Evolutionary conservation across 2,113 vertebrate species (phyloP), one percentile per base, ranked within the genome.

Genomic region (Ceyx margarethae): DNA sequence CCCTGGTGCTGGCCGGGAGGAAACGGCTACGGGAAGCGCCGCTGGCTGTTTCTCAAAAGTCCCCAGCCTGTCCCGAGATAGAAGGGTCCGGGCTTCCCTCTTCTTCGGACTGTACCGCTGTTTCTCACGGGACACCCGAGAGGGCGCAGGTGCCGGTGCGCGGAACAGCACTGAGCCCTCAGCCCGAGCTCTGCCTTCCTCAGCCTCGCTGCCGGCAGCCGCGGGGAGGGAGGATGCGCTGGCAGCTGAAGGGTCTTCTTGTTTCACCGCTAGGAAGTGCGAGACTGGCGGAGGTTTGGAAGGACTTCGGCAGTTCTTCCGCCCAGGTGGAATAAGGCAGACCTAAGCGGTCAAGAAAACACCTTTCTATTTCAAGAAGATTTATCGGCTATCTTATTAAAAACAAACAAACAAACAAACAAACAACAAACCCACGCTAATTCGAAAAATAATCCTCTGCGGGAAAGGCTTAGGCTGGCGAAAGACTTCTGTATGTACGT

Each of bases 401-500:
- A 75, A 68, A 15, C 16, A 33, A 31, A 40, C 25, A 64, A 45
- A 19, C 37, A 64, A 43, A 35, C 35, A 35, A 21, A 23, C 21
- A 33, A n/a, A 48, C 7, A 15, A 15, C 65, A 46, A 33, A 15
- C 9, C 10, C 28, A 5, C 31, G 3, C 4, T 58, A 33, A 26
- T 26, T 80, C 4, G 21, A 61, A 67, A 51, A 77, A 15, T 0
- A 56, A 19, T 42, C 51, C 6, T 1, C 20, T 73, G 35, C 5
- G 4, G 31, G 66, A 85, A 87, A 68, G 2, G 11, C 18, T 71
- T 29, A 22, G 57, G 18, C 23, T 75, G 50, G 26, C 29, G 72
- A 14, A 25, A 46, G 21, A 0, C 7, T 56, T 48, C 37, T 45
- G 3, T 14, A 3, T 2, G 20, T 23, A 2, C 31, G 5, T 13